These are phyloP conservation scores for Telenomus remus DNA, from an alignment of 1,140 invertebrate species.

Conservation along the genomic window DNA sequence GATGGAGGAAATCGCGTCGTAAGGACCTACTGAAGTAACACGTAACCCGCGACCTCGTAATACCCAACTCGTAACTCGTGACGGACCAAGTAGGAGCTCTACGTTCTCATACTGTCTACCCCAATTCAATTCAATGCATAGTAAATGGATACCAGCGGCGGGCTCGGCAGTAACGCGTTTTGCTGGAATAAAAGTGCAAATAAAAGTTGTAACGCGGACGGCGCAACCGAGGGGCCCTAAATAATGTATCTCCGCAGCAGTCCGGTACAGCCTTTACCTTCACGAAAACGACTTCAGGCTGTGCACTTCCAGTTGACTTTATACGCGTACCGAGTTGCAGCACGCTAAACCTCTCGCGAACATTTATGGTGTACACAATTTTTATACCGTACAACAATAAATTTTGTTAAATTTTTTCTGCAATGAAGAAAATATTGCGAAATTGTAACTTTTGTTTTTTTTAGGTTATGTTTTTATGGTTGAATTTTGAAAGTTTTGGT, in stretches of 20 bases:
- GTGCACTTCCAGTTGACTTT: conserved; percentile 37
- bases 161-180: conserved; percentile 61
- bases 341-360: conserved; percentile 16
- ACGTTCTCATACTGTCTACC: conserved; percentile 54
- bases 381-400: too few species aligned
- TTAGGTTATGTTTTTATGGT: too few species aligned
- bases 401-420: too few species aligned
- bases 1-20: conserved; percentile 31
- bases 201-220: conserved; percentile 66
- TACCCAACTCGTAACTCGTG: conserved; percentile 58
- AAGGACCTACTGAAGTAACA: conserved; percentile 30
- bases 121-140: conserved; percentile 72
- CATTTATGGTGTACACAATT: neutral
- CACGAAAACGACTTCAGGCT: conserved; percentile 48
- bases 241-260: conserved; percentile 65
- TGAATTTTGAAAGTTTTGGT: too few species aligned
- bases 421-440: too few species aligned
- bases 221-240: conserved; percentile 57
- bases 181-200: conserved; percentile 63
- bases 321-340: conserved; percentile 29
- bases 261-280: conserved; percentile 53
- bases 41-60: conserved; percentile 52
- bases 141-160: conserved; percentile 61
- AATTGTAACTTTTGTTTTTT: too few species aligned
- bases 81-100: conserved; percentile 47